Evolutionary conservation across 2,888 invertebrate species (phyloP).

Genomic region (Agrochola macilenta): DNA sequence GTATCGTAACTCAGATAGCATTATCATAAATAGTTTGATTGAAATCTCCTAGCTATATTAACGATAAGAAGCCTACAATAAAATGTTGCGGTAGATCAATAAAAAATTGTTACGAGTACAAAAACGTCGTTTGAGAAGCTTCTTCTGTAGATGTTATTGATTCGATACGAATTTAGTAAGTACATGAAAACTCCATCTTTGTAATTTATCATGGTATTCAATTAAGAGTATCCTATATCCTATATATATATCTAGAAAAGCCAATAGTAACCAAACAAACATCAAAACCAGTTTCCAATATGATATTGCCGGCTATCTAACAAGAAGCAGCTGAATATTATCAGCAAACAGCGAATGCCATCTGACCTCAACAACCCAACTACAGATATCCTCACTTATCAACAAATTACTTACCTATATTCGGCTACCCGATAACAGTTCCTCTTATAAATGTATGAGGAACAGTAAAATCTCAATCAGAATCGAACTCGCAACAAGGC

Average conservation of each 20-base stretch:
- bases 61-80: not conserved
- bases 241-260: not conserved
- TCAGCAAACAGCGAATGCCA: conserved; percentile 22
- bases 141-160: conserved; percentile 1
- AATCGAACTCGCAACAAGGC: conserved; percentile 32
- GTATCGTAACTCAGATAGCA: conserved; percentile 1
- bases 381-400: conserved; percentile 19
- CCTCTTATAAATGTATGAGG: conserved; percentile 28
- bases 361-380: conserved; percentile 23
- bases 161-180: not conserved
- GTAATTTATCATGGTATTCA: not conserved
- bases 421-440: conserved; percentile 7
- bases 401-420: conserved; percentile 19
- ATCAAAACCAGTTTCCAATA: not conserved
- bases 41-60: not conserved
- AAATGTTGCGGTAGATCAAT: conserved; percentile 8
- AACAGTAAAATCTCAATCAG: conserved; percentile 40
- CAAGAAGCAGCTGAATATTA: conserved; percentile 25
- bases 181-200: not conserved
- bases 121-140: not conserved
- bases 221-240: not conserved
- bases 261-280: not conserved
- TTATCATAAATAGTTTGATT: not conserved
- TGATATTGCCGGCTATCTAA: not conserved
- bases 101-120: not conserved